Base-by-base conservation (phyloP, 2,888 invertebrate genomes). In the Aporophyla nigra region DNA sequence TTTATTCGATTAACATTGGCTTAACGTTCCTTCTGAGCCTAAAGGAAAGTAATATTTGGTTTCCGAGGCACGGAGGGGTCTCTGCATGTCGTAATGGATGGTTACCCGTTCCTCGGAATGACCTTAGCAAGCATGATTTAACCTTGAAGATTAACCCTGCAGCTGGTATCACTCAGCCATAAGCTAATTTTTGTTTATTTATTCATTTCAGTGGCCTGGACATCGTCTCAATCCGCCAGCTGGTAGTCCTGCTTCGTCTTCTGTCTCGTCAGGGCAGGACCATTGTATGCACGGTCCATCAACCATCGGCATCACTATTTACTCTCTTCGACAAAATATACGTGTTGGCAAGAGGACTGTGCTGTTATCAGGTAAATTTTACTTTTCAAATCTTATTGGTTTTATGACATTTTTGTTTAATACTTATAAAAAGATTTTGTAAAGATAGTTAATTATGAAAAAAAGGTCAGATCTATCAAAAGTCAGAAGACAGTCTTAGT, bases 221-320 rank as follows among this genome's bases (percentile, higher is more conserved):
- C 93, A 97, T 98, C 84, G 97, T 98, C 0, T 97, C 98, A 0
- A 98, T 98, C 76, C 97, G 98, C 85, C 98, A 98, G 91, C 97
- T 98, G 88, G 97, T 98, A 40, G 97, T 97, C 4, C 93, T 98
- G 3, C 95, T 98, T 21, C 97, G 98, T 84, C 97, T 97, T 27
- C 96, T 98, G 71, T 98, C 98, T 0, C 97, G 97, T 24, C 97
- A 97, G 88, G 98, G 98, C 12, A 95, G 98, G 72, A 98, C 98
- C 10, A 98, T 98, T 74, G 97, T 98, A 82, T 98, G 98, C 93
- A 98, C 98, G 1, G 97, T 98, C 76, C 98, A 98, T 93, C 98
- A 98, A 89, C 98, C 98, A 0, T 98, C 98, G 9, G 98, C 98
- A 0, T 98, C 98, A 21, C 95, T 98, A 62, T 98, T 98, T 91